Evolutionary conservation across 2,797 vertebrate species (phyloP).

Genomic region (Lates japonicus): DNA sequence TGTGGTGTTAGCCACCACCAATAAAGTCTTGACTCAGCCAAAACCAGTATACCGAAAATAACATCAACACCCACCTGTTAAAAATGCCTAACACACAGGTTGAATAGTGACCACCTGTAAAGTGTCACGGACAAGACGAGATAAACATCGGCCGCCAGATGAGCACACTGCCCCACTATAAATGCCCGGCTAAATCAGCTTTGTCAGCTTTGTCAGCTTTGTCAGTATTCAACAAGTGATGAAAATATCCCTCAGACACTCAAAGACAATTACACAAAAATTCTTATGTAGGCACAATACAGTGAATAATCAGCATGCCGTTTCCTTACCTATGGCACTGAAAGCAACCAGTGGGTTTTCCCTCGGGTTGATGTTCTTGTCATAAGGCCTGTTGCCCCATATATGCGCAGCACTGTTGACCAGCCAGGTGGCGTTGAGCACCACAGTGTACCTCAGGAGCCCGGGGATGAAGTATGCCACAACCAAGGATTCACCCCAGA

Average conservation of each 20-base stretch:
- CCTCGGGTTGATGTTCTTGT: constrained; percentile 91
- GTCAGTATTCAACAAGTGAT: no score
- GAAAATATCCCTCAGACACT: background rate
- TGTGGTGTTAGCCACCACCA: constrained; percentile 30
- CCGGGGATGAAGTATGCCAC: constrained; percentile 89
- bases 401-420: constrained; percentile 98
- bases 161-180: constrained; percentile 16
- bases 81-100: background rate
- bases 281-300: background rate
- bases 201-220: no score
- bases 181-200: constrained; percentile 21
- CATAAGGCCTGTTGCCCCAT: constrained; percentile 94
- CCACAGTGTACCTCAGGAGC: constrained; percentile 88
- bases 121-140: constrained; percentile 30
- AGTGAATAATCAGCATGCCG: background rate
- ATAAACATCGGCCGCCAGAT: constrained; percentile 45
- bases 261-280: background rate
- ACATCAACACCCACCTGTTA: constrained; percentile 1
- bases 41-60: constrained; percentile 29
- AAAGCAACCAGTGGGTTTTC: constrained; percentile 93
- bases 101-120: background rate
- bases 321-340: constrained; percentile 89
- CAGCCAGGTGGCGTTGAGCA: constrained; percentile 94
- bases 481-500: constrained; percentile 90
- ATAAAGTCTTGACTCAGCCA: constrained; percentile 25